Evolutionary conservation across 2,888 invertebrate genomes (phyloP).

Genomic region (Athetis lepigone): DNA sequence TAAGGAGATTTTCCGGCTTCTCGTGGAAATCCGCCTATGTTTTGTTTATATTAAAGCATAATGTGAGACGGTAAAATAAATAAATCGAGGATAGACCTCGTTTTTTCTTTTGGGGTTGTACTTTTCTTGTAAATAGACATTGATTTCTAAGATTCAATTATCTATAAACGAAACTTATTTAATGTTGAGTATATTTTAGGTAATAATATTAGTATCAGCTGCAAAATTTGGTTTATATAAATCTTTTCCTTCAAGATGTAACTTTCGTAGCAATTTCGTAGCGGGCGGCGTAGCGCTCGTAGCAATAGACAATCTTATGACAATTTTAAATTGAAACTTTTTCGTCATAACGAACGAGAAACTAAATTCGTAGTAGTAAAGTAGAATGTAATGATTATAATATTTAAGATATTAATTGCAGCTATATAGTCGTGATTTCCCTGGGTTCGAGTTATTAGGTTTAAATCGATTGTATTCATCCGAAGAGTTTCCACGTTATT

Average conservation of each 20-base stretch:
- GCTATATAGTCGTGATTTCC: not conserved
- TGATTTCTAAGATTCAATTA: not conserved
- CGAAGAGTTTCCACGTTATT: slow-evolving; percentile 25
- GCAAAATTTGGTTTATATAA: not conserved
- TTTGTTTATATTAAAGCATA: slow-evolving; percentile 28
- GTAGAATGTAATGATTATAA: not conserved
- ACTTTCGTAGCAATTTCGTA: slow-evolving; percentile 50
- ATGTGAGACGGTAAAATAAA: slow-evolving; percentile 13
- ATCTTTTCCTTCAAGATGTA: not conserved
- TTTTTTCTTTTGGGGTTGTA: slow-evolving; percentile 23
- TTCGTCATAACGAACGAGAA: not conserved
- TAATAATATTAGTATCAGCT: not conserved
- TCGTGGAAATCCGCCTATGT: slow-evolving; percentile 19
- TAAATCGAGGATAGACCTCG: not conserved
- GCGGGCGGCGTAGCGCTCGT: slow-evolving; percentile 44
- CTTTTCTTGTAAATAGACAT: slow-evolving; percentile 22
- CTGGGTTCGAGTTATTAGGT: too few species aligned
- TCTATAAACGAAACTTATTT: not conserved
- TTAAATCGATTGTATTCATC: not conserved
- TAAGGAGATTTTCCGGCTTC: slow-evolving; percentile 24
- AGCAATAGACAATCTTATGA: slow-evolving; percentile 7
- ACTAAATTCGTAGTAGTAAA: not conserved
- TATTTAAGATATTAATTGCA: not conserved
- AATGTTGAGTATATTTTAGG: not conserved
- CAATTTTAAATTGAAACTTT: not conserved